Percentiles rank a stretch among this genome's conserved stretches.
These are phyloP conservation scores for Bombus cullumanus DNA, from an alignment of 1,140 invertebrate species.

Conservation along the genomic window DNA sequence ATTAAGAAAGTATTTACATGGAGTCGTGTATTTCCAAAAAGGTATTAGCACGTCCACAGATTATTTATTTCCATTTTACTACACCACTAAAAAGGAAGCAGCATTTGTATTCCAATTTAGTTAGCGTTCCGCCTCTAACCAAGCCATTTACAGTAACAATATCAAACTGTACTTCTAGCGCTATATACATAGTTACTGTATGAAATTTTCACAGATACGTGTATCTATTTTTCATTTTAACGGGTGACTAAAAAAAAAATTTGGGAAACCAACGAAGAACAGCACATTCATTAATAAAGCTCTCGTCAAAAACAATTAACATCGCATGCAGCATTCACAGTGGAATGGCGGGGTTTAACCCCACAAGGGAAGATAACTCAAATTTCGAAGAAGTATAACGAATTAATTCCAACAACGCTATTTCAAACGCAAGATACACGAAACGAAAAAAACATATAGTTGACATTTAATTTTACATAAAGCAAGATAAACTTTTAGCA, in stretches of 20 bases:
- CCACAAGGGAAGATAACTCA: neutral
- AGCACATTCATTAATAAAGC: too few relatives aligned
- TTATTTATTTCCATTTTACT: neutral
- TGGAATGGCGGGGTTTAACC: neutral
- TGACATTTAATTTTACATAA: neutral
- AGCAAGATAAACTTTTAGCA: neutral
- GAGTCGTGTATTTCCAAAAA: neutral
- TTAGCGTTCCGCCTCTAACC: neutral
- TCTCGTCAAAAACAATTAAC: neutral
- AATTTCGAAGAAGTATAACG: neutral
- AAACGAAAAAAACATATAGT: too few relatives aligned
- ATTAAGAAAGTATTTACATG: neutral
- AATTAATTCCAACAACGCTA: neutral
- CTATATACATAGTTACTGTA: neutral
- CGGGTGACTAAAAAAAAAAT: neutral
- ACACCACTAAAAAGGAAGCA: neutral
- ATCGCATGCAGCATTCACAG: neutral
- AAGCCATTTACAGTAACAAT: neutral
- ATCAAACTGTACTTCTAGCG: neutral
- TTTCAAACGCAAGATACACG: neutral
- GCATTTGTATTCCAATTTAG: neutral
- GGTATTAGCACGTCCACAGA: neutral
- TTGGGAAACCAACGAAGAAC: too few relatives aligned
- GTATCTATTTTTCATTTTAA: neutral
- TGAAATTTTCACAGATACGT: neutral